phyloP scores from a whole-genome alignment of 2,113 vertebrate species.

The Dolichotis patagonum region DNA sequence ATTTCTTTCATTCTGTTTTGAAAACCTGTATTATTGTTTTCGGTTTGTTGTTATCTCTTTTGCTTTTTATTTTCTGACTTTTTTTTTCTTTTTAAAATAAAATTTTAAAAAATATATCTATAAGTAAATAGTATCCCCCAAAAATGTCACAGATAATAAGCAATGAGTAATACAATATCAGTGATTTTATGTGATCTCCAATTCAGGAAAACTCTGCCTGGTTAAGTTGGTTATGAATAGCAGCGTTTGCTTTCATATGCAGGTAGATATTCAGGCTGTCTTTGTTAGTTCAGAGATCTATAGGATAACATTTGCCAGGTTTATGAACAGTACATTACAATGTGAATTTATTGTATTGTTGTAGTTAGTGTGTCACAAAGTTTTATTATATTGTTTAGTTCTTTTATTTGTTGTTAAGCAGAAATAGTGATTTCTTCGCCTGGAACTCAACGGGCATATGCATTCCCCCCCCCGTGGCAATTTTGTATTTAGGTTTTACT shows the following conservation, averaged over 20 bases:
- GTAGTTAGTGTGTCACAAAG: not conserved
- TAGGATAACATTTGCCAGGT: not conserved
- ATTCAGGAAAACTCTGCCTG: slow-evolving; percentile 12
- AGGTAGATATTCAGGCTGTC: not conserved
- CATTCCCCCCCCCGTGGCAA: not conserved
- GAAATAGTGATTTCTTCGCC: not conserved
- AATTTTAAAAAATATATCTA: too few species aligned
- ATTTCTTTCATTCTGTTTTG: too few species aligned
- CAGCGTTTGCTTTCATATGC: not conserved
- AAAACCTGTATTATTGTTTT: too few species aligned
- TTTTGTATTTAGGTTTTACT: not conserved
- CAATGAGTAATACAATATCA: not conserved
- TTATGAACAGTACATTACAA: not conserved
- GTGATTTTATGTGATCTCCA: not conserved
- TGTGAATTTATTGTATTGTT: not conserved
- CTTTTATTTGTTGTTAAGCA: slow-evolving; percentile 16
- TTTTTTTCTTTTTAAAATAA: too few species aligned
- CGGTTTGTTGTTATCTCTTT: too few species aligned
- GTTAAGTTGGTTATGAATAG: not conserved
- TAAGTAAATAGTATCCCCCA: slow-evolving; percentile 15
- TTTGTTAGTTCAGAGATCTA: not conserved
- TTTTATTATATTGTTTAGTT: slow-evolving; percentile 8
- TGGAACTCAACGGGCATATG: not conserved
- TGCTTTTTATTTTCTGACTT: too few species aligned
- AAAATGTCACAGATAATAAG: slow-evolving; percentile 7